Evolutionary conservation across 2,888 invertebrate genomes (phyloP), one percentile per base, ranked within the genome.

Genomic region (Eupithecia abbreviata): DNA sequence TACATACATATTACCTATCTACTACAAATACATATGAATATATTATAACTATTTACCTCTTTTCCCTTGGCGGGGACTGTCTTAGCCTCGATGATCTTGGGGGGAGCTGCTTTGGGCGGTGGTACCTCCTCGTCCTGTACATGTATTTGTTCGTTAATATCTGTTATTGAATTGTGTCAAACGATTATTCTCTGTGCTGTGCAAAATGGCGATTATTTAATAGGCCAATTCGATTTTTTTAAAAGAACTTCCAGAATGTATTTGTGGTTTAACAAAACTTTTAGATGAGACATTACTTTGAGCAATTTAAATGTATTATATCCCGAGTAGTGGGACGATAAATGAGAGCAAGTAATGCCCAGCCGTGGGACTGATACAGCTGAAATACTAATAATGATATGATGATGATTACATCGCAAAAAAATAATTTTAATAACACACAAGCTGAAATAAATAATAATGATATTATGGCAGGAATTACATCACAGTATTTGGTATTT

Each of bases 111-210:
- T 51, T 65, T 71, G 18, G 76, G 76, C 43, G 87, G 87, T 58
- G 84, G 82, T 78, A 79, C 84, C 81, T 87, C 86, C 71, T 88
- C 87, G 78, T 87, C 86, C 87, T 81, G 45, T 12, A 12, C 10
- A 68, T 7, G 9, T n/a, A 68, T 42, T 15, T n/a, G 68, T 43
- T 43, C 15, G n/a, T 62, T 62, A 62, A 62, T 42, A 43, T n/a
- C n/a, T 45, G 15, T 43, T 43, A 45, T n/a, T n/a, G 9, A n/a
- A 0, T n/a, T 45, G 18, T 55, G 43, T 55, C 55, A 41, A 13
- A 51, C 3, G 51, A 13, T 42, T 51, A 43, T 68, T 69, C 58
- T 45, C n/a, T n/a, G 73, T 73, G 65, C 62, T 73, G 62, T 76
- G 75, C 71, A 15, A 6, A 45, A 45, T 58, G 18, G 10, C 10